These are phyloP conservation scores for Ibidorhyncha struthersii DNA, from an alignment of 2,113 vertebrate species.

Conservation along the genomic window DNA sequence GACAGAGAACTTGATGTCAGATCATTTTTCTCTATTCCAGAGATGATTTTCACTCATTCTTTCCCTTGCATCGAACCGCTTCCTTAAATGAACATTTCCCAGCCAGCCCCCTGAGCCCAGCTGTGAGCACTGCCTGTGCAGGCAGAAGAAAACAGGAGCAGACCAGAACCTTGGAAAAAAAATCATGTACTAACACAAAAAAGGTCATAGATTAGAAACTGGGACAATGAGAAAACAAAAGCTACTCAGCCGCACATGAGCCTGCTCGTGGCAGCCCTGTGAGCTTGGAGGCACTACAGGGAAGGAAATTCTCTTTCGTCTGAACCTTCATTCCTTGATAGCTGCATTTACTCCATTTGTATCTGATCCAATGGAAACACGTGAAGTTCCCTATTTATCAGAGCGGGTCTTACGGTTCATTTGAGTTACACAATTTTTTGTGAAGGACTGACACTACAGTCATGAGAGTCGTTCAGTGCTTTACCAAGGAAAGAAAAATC, in stretches of 20 bases:
- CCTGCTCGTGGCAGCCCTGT: neutral
- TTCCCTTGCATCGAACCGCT: neutral
- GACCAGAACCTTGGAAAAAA: neutral
- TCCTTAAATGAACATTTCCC: neutral
- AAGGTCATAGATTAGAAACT: neutral
- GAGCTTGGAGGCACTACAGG: neutral
- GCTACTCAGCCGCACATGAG: neutral
- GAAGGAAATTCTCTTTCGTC: neutral
- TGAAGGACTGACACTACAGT: neutral
- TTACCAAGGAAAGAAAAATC: neutral
- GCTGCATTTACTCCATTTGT: neutral
- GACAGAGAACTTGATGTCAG: neutral
- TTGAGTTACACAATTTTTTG: neutral
- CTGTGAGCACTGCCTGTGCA: neutral
- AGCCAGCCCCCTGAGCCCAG: neutral
- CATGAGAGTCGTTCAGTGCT: neutral
- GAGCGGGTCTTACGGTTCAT: neutral
- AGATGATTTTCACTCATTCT: conserved; percentile 2
- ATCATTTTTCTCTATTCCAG: neutral
- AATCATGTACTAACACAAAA: neutral
- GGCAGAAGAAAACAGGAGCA: neutral
- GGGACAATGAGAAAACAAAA: neutral
- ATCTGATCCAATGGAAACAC: neutral
- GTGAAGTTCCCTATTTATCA: neutral
- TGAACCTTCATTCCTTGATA: neutral